Evolutionary conservation across 1,140 invertebrate genomes (phyloP), one percentile per base, ranked within the genome.

Genomic region (Leptinotarsa defecta): DNA sequence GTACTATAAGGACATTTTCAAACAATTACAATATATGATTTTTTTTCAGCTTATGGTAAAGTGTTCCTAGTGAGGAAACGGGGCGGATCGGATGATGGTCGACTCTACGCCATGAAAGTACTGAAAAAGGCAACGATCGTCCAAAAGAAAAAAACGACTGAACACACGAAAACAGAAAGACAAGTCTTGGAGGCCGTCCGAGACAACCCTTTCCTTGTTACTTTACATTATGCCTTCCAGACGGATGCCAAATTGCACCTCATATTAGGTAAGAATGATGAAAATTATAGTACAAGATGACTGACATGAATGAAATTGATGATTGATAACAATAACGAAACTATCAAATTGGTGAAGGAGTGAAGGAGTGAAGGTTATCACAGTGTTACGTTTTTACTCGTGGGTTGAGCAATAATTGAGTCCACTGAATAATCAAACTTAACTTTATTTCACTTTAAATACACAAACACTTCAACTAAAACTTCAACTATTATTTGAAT

Each of bases 31-130:
- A 6, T 34, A 34, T 34, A 34, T 43, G 34, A 11, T 78, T 83
- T 86, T 88, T 86, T 91, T 92, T 19, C 88, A 97, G 96, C 96
- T 48, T 98, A 98, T 85, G 96, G 96, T 78, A 96, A 96, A 87
- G 96, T 98, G 76, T 98, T 96, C 87, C 88, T 97, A 80, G 96
- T 97, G 52, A 89, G 94, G 73, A 97, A 97, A 87, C 88, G 89
- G 78, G 91, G 90, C 34, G 93, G 93, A 27, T 87, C 90, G 8
- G 96, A 98, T 87, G 89, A 91, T 78, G 92, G 93, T 1, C 91
- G 92, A 74, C 87, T 97, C 17, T 98, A 97, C 86, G 96, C 96
- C 13, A 97, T 98, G 96, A 98, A 98, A 86, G 94, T 98, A 57
- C 87, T 98, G 77, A 95, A 95, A 83, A 96, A 96, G 85, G 93